Evolutionary conservation across 2,888 invertebrate species (phyloP).

Genomic region (Caenorhabditis plicata): DNA sequence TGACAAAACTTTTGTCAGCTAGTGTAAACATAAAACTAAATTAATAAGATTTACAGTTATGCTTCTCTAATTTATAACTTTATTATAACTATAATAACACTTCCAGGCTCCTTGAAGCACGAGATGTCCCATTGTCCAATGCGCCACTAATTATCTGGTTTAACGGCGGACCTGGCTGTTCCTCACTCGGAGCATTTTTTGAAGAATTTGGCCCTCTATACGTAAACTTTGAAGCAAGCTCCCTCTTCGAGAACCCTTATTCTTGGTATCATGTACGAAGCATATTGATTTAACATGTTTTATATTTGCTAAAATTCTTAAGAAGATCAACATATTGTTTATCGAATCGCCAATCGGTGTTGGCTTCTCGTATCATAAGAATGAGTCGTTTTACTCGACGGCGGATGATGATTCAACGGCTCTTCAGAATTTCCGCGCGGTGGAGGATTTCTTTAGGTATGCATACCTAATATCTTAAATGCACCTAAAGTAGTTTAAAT

Average conservation of each 20-base stretch:
- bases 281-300: background rate
- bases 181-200: slow-evolving; percentile 44
- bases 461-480: background rate
- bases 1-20: no score
- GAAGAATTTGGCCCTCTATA: slow-evolving; percentile 42
- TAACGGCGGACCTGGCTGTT: slow-evolving; percentile 67
- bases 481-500: background rate
- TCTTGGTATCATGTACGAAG: slow-evolving; percentile 61
- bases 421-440: slow-evolving; percentile 67
- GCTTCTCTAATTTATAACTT: no score
- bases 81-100: background rate
- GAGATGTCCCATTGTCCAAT: slow-evolving; percentile 55
- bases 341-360: slow-evolving; percentile 68
- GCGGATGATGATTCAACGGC: slow-evolving; percentile 49
- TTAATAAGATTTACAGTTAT: no score
- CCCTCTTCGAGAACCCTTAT: slow-evolving; percentile 58
- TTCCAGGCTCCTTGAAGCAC: slow-evolving; percentile 67
- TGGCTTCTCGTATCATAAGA: slow-evolving; percentile 62
- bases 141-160: slow-evolving; percentile 68
- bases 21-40: no score
- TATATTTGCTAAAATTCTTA: background rate
- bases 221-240: slow-evolving; percentile 31
- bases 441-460: slow-evolving; percentile 68
- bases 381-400: slow-evolving; percentile 9
- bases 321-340: slow-evolving; percentile 67